Conservation (phyloP, 2,797 vertebrate species). For the Myotis findleyi region DNA sequence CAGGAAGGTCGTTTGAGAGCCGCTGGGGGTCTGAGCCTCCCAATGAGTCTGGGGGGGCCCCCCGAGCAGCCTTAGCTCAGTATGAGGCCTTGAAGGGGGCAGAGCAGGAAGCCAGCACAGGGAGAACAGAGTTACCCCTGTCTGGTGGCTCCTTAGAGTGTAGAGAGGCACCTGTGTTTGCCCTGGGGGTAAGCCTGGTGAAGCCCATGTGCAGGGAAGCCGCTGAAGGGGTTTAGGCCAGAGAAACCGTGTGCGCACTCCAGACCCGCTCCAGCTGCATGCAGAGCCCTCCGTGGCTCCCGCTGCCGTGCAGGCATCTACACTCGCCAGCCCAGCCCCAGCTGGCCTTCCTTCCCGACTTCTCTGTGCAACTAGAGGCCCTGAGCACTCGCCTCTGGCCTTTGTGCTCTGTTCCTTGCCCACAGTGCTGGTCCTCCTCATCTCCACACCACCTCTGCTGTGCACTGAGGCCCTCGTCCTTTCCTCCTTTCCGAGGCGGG, state of each 20-base stretch:
- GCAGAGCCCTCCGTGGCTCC: background rate
- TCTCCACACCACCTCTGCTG: background rate
- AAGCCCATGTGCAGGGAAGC: accelerated
- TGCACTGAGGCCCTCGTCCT: background rate
- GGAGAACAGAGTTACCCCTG: background rate
- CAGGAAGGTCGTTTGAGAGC: background rate
- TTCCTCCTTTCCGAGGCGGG: background rate
- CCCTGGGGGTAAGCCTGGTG: background rate
- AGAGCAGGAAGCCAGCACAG: background rate
- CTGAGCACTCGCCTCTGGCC: background rate
- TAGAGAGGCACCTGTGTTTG: background rate
- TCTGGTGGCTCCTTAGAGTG: background rate
- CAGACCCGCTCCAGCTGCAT: background rate
- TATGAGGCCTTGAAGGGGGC: background rate
- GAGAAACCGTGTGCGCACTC: accelerated
- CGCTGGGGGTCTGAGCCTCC: background rate
- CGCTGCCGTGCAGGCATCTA: accelerated
- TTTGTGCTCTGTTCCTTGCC: background rate
- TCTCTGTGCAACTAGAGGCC: background rate
- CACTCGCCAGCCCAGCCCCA: background rate
- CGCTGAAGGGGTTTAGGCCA: background rate
- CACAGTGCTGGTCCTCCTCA: background rate
- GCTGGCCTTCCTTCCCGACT: no score
- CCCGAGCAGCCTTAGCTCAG: background rate
- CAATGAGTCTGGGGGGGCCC: background rate